phyloP scores from a whole-genome alignment of 2,888 invertebrate species.

The Epistrophe grossulariae region DNA sequence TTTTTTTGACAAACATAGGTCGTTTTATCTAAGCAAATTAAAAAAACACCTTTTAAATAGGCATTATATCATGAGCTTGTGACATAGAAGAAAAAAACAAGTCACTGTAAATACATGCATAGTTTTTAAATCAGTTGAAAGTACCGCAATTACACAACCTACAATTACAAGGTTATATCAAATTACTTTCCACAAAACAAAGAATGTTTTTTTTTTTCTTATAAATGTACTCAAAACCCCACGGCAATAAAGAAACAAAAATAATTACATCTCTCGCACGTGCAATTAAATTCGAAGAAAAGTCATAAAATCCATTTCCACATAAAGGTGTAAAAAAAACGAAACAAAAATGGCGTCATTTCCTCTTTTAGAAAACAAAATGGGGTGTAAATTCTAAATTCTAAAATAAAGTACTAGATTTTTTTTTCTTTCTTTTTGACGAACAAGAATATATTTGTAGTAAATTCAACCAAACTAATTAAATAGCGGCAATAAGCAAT shows the following conservation, averaged over 20 bases:
- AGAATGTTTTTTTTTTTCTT: background rate
- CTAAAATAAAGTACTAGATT: background rate
- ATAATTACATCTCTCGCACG: constrained; percentile 41
- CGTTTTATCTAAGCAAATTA: background rate
- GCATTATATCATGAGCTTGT: background rate
- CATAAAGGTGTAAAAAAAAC: constrained; percentile 30
- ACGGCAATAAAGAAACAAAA: constrained; percentile 4
- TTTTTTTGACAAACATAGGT: no score
- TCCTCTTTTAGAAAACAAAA: constrained; percentile 22
- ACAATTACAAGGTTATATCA: constrained; percentile 29
- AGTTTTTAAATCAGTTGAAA: background rate
- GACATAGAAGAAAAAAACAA: background rate
- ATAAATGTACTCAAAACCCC: background rate
- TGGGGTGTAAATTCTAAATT: constrained; percentile 28
- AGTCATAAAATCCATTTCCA: constrained; percentile 48
- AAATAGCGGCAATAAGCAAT: constrained; percentile 14
- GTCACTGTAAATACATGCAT: background rate
- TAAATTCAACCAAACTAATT: background rate
- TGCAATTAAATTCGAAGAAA: constrained; percentile 47
- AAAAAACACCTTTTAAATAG: background rate
- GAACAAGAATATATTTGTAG: background rate
- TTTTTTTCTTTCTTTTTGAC: background rate
- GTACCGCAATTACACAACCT: background rate
- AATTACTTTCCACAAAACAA: constrained; percentile 24
- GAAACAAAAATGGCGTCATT: constrained; percentile 70